Evolutionary conservation across 1,140 invertebrate species (phyloP).

Genomic region (Halesus radiatus): DNA sequence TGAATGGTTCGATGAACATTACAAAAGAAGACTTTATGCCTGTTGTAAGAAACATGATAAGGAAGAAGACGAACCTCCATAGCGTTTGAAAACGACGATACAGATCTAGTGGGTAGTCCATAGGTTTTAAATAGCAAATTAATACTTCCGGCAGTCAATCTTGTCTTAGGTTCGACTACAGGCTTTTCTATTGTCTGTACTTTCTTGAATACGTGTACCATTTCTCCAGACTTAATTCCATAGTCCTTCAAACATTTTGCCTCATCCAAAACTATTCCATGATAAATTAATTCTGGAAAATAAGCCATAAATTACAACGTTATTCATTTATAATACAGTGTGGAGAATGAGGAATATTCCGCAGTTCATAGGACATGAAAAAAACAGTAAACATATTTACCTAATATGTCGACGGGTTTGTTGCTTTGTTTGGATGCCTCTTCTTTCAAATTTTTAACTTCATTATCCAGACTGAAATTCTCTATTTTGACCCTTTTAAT

Average conservation of each 20-base stretch:
- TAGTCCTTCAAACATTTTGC: conserved; percentile 49
- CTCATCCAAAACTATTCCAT: conserved; percentile 49
- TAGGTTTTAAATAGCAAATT: conserved; percentile 40
- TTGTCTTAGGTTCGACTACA: conserved; percentile 24
- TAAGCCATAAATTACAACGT: background rate
- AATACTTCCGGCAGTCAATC: conserved; percentile 34
- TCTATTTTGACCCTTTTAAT: conserved; percentile 31
- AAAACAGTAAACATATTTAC: conserved; percentile 10
- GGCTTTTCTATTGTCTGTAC: background rate
- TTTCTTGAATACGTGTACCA: conserved; percentile 49
- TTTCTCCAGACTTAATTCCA: conserved; percentile 46
- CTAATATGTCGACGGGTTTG: conserved; percentile 38
- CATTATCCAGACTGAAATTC: conserved; percentile 36
- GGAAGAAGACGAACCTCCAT: conserved; percentile 33
- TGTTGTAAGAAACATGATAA: background rate
- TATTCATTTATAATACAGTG: no score
- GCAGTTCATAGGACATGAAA: background rate
- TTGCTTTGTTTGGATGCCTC: conserved; percentile 50
- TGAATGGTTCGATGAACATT: no score
- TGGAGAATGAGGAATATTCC: no score
- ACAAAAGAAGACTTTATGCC: no score
- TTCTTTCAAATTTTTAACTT: conserved; percentile 43
- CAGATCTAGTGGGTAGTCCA: conserved; percentile 28
- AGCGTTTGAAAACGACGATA: conserved; percentile 22
- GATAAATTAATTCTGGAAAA: conserved; percentile 51